Evolutionary conservation across 2,113 vertebrate genomes (phyloP).

Genomic region (Cololabis saira): DNA sequence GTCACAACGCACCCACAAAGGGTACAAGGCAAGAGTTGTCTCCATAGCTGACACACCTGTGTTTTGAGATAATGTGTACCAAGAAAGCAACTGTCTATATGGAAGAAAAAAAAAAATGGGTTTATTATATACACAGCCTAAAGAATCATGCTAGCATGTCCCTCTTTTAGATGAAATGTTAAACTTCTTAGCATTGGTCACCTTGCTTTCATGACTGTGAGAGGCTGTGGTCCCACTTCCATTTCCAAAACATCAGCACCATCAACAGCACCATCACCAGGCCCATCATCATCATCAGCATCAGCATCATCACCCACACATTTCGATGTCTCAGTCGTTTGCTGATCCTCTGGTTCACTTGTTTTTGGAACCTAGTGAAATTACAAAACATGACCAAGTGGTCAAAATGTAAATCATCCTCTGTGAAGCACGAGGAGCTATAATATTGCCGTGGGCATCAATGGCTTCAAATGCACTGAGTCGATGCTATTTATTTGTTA

Average conservation of each 20-base stretch:
- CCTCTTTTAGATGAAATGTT: conserved; percentile 1
- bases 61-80: conserved; percentile 90
- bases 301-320: conserved; percentile 49
- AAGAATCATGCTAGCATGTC: background rate
- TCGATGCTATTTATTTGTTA: too few species aligned
- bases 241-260: conserved; percentile 15
- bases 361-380: conserved; percentile 59
- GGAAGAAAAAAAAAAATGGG: conserved; percentile 23
- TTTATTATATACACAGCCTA: background rate
- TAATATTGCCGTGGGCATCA: too few species aligned
- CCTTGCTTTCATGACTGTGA: conserved; percentile 90
- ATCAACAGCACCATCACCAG: conserved; percentile 37
- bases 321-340: conserved; percentile 47
- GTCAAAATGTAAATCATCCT: too few species aligned
- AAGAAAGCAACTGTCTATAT: conserved; percentile 89
- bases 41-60: conserved; percentile 75
- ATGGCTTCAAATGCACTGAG: too few species aligned
- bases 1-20: conserved; percentile 93
- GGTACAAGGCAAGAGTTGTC: conserved; percentile 73
- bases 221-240: conserved; percentile 74
- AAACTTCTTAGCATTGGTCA: conserved; percentile 48
- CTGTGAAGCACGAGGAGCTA: too few species aligned
- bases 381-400: background rate
- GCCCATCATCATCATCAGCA: conserved; percentile 33
- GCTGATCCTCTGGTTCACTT: conserved; percentile 33